Evolutionary conservation across 1,140 invertebrate genomes (phyloP), one percentile per base, ranked within the genome.

Genomic region (Delia radicum): DNA sequence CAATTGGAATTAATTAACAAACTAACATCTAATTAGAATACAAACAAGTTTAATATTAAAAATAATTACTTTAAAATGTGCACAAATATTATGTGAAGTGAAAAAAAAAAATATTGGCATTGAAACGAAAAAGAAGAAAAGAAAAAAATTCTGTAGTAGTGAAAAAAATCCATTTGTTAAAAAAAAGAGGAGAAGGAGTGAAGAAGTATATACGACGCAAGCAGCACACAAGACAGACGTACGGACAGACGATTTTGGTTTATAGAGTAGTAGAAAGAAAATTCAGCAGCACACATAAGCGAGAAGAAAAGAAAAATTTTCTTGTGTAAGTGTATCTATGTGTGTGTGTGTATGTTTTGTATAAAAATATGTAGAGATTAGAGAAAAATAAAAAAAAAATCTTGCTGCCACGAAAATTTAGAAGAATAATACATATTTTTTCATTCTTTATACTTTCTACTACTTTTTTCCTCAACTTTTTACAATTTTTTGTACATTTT

Each of bases 141-240:
- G 65, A 69, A 69, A 69, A 65, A 69, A 69, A 69, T 69, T 69
- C 65, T 69, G 65, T 69, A 69, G 65, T 69, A 69, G 65, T 69
- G 65, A 69, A 69, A 69, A n/a, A 55, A 69, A 67, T 67, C 63
- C 63, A 67, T 67, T 67, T 67, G 63, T 67, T 24, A 62, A 67
- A 67, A 28, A 67, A 31, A 69, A 69, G 65, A 69, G 12, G 65
- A 69, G 4, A 33, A 33, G 18, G 65, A 69, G 28, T 18, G 28
- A 65, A 65, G 26, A 65, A 48, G 46, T 48, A 48, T 48, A 48
- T 18, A 48, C 46, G 46, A 48, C 46, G 46, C 46, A n/a, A 18
- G 15, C 3, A 18, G 15, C 2, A 18, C 46, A 48, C 46, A 48
- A 48, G 46, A 48, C 46, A 18, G 46, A 48, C 46, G 4, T 6